Percentiles rank a stretch among this genome's conserved stretches.
Conservation (phyloP, 2,797 vertebrate genomes). For the Distichodus sexfasciatus region DNA sequence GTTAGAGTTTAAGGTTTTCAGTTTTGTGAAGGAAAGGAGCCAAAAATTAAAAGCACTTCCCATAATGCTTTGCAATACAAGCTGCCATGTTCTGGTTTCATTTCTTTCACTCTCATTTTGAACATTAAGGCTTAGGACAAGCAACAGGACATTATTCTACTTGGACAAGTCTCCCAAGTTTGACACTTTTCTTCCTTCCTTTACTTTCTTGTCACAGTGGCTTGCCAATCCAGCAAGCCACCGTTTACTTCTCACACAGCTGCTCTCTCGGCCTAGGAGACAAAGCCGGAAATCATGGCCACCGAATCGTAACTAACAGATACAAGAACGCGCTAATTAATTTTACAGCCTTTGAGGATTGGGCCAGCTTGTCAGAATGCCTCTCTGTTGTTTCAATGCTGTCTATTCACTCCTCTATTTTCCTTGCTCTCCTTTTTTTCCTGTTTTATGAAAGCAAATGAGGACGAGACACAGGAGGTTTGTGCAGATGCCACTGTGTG, state of each 20-base stretch:
- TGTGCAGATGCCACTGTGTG: constrained; percentile 22
- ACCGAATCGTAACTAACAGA: constrained; percentile 47
- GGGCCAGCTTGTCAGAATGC: constrained; percentile 41
- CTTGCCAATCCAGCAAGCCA: background rate
- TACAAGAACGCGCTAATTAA: constrained; percentile 49
- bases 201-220: background rate
- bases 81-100: background rate
- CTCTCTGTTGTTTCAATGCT: constrained; percentile 32
- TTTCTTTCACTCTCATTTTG: background rate
- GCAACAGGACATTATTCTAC: background rate
- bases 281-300: constrained; percentile 31
- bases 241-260: constrained; percentile 7
- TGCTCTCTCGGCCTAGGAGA: constrained; percentile 25
- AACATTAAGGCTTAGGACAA: background rate
- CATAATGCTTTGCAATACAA: too few species aligned
- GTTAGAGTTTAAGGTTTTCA: too few species aligned
- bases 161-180: background rate
- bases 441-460: constrained; percentile 33
- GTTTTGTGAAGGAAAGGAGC: too few species aligned
- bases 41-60: too few species aligned
- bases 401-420: constrained; percentile 1
- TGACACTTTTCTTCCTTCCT: background rate
- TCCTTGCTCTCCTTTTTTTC: background rate
- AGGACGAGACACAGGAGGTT: constrained; percentile 14
- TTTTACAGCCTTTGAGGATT: constrained; percentile 41